phyloP scores from a whole-genome alignment of 2,888 invertebrate genomes.

The Drosophila pseudotakahashii region DNA sequence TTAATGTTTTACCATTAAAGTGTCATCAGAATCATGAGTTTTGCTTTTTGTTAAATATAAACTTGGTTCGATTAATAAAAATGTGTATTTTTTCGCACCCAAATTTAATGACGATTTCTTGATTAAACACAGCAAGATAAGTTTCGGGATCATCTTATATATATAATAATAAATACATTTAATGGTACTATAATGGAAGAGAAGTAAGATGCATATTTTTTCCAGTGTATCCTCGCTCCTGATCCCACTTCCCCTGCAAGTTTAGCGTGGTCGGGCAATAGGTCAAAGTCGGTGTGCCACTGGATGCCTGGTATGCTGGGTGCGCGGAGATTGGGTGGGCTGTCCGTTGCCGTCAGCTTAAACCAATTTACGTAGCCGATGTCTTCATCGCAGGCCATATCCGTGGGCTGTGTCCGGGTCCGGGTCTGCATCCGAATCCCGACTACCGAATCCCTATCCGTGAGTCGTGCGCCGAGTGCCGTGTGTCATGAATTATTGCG shows the following conservation, averaged over 20 bases:
- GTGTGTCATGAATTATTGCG: constrained; percentile 78
- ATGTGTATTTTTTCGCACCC: no score
- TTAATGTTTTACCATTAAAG: no score
- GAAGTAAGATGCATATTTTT: neutral
- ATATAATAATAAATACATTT: neutral
- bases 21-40: no score
- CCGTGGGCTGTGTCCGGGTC: constrained; percentile 21
- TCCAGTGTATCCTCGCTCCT: neutral
- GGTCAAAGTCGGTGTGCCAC: constrained; percentile 56
- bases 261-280: constrained; percentile 57
- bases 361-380: constrained; percentile 79
- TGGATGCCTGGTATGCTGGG: constrained; percentile 22
- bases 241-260: neutral
- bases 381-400: constrained; percentile 69
- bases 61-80: no score
- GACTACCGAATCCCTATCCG: constrained; percentile 3
- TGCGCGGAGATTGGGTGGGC: constrained; percentile 27
- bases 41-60: no score
- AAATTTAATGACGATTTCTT: no score
- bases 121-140: no score
- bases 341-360: constrained; percentile 69
- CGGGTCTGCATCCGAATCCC: constrained; percentile 8
- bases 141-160: no score
- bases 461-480: constrained; percentile 55
- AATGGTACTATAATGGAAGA: no score